Percentiles rank a stretch among this genome's conserved stretches.
Conservation (phyloP, 2,888 invertebrate genomes). For the Xanthia icteritia region DNA sequence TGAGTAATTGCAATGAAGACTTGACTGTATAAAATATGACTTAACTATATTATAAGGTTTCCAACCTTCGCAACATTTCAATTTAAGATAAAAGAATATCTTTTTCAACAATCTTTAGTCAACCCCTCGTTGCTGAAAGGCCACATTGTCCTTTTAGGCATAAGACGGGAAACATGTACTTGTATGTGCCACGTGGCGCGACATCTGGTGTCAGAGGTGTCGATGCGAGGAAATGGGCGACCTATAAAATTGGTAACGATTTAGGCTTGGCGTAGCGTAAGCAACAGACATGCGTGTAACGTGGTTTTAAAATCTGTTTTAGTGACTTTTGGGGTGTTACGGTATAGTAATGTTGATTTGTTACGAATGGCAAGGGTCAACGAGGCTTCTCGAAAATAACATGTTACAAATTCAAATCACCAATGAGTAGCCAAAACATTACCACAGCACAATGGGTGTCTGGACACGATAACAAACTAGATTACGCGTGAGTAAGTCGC, state of each 20-base stretch:
- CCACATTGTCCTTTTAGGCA: slow-evolving; percentile 55
- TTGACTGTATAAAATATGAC: too few relatives aligned
- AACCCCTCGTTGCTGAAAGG: slow-evolving; percentile 51
- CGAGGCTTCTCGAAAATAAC: not conserved
- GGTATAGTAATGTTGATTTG: not conserved
- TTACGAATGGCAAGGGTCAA: not conserved
- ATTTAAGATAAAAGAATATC: not conserved
- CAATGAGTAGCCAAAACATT: not conserved
- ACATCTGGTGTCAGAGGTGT: slow-evolving; percentile 75
- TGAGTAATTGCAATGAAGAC: not conserved
- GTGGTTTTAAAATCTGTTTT: not conserved
- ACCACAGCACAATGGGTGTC: not conserved
- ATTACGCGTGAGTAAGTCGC: not conserved
- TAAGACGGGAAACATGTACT: slow-evolving; percentile 58
- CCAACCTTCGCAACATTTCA: not conserved
- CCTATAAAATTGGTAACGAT: slow-evolving; percentile 78
- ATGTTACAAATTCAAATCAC: not conserved
- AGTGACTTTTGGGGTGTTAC: not conserved
- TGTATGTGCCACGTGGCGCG: slow-evolving; percentile 42
- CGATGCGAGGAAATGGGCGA: slow-evolving; percentile 72
- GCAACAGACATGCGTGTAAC: slow-evolving; percentile 53
- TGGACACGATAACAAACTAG: not conserved
- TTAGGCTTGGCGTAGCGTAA: slow-evolving; percentile 61
- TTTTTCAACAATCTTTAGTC: slow-evolving; percentile 43
- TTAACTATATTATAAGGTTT: too few relatives aligned